Evolutionary conservation across 2,797 vertebrate species (phyloP), one percentile per base, ranked within the genome.

Genomic region (Bradypus variegatus): DNA sequence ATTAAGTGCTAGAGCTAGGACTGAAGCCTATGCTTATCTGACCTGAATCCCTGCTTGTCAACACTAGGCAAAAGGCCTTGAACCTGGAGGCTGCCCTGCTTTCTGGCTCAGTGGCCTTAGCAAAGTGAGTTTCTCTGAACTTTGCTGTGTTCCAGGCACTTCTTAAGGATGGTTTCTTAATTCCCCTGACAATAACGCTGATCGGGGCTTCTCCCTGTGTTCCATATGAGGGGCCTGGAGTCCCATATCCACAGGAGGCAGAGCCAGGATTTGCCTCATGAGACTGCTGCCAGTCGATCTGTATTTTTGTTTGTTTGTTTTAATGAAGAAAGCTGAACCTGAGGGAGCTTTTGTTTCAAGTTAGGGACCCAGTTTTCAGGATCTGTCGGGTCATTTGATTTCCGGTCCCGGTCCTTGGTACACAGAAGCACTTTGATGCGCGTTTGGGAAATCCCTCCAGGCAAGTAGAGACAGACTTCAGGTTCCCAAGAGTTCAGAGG

Each of bases 301-400:
- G 55, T 87, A 45, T 82, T 64, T 80, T 23, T 25, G 15, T 36
- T 69, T 36, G 6, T 10, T 58, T 18, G 12, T 65, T 88, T 94
- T 79, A 85, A 60, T 91, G 55, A 83, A 80, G 41, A 86, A 72
- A 13, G 18, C 50, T 76, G 70, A 89, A 38, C 21, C 8, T 36
- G 69, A 64, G 76, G 27, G 27, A 62, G 27, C n/a, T 83, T 88
- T 75, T 85, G 25, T 90, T 92, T 95, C 38, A 75, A 82, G 69
- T 16, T 76, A 77, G 80, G n/a, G 48, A 64, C 33, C 65, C 31
- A 85, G 33, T 50, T 89, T 91, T 91, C 55, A 89, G 64, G 55
- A 33, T 93, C 80, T 45, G 41, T 45, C 48, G 77, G 89, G 64
- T 50, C n/a, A n/a, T 38, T 78, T 69, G 76, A 62, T 72, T 41